Conservation (phyloP, 2,888 invertebrate species). For the Antheraea assamensis region DNA sequence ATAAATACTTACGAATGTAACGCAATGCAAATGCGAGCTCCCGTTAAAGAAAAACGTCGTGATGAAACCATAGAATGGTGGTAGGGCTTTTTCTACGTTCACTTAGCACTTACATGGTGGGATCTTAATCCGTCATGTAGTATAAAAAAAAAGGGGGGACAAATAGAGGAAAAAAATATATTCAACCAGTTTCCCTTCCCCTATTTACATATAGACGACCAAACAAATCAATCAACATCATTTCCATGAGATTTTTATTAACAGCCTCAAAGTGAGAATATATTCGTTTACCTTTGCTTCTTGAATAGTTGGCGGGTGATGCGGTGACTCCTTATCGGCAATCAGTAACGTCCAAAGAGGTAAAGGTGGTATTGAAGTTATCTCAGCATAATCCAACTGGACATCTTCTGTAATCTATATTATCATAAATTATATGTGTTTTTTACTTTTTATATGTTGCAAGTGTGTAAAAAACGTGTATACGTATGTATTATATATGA, state of each 20-base stretch:
- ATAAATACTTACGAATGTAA: too few relatives aligned
- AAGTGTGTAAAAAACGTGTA: neutral
- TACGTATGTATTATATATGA: neutral
- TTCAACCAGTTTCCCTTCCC: too few relatives aligned
- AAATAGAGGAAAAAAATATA: too few relatives aligned
- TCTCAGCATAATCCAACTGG: conserved; percentile 96
- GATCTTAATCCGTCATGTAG: too few relatives aligned
- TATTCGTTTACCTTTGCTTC: conserved; percentile 76
- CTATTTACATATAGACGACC: too few relatives aligned
- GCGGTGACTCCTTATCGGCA: conserved; percentile 93
- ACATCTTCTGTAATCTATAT: conserved; percentile 90
- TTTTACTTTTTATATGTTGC: neutral
- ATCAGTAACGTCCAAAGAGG: conserved; percentile 97
- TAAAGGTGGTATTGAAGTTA: conserved; percentile 98
- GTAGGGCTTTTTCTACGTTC: too few relatives aligned
- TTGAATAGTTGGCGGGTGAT: conserved; percentile 78
- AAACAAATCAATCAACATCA: neutral
- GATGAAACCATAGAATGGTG: too few relatives aligned
- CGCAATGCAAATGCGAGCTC: too few relatives aligned
- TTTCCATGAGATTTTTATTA: neutral
- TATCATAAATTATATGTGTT: conserved; percentile 1
- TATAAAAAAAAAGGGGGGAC: too few relatives aligned
- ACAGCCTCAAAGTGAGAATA: neutral
- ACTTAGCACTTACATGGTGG: too few relatives aligned
- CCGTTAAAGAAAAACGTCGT: too few relatives aligned